Evolutionary conservation across 2,797 vertebrate genomes (phyloP).

Genomic region (Emydoidea blandingii): DNA sequence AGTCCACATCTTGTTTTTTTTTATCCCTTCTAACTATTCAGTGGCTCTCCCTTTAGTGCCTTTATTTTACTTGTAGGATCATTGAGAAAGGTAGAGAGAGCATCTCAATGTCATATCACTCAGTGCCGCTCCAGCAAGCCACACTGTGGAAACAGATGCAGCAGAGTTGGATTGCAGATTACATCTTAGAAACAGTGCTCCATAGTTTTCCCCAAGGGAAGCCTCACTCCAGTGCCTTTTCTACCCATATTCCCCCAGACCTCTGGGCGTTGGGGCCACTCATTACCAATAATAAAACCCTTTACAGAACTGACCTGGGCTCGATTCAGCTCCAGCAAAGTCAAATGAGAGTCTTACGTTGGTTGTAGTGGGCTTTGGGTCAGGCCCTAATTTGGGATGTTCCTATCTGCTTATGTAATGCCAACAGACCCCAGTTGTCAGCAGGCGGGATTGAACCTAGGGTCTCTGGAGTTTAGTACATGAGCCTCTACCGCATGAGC

Average conservation of each 20-base stretch:
- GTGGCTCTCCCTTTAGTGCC: not conserved
- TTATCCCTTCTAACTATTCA: not conserved
- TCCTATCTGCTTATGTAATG: not conserved
- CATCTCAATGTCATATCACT: not conserved
- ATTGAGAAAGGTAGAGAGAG: not conserved
- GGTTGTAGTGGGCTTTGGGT: not conserved
- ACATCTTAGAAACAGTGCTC: not conserved
- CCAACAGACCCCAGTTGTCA: too few species aligned
- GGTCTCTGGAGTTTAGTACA: too few species aligned
- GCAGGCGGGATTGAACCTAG: too few species aligned
- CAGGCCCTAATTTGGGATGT: not conserved
- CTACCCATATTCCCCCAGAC: not conserved
- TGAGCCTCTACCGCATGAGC: too few species aligned
- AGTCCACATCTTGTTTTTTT: not conserved
- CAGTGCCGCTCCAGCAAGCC: not conserved
- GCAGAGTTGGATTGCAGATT: not conserved
- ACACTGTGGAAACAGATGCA: not conserved
- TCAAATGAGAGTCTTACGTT: not conserved
- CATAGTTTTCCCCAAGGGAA: accelerated
- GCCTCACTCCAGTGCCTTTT: not conserved
- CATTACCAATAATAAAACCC: not conserved
- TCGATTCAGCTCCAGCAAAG: not conserved
- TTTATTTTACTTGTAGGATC: not conserved
- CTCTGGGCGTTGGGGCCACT: not conserved
- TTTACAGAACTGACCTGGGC: not conserved